Conservation (phyloP, 23 tunicate species). For the Trididemnum miniatum region DNA sequence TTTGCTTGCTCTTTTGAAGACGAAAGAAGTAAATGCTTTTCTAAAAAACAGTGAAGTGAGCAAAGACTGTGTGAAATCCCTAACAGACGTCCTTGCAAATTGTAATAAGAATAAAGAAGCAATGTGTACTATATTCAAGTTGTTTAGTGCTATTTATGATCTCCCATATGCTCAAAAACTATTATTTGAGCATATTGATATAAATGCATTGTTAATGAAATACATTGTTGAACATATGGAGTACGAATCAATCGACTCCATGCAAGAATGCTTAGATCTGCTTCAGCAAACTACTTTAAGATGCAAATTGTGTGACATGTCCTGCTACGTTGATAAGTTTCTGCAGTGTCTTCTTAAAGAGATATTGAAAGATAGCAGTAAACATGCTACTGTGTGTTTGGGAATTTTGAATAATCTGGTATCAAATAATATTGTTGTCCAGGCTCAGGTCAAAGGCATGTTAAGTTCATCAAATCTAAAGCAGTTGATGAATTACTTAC, state of each 20-base stretch:
- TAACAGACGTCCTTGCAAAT: conserved; percentile 26
- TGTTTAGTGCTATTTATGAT: conserved; percentile 22
- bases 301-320: conserved; percentile 9
- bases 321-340: conserved; percentile 34
- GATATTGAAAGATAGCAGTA: conserved; percentile 25
- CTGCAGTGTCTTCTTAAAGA: conserved; percentile 37
- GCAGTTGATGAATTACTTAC: conserved; percentile 48
- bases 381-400: conserved; percentile 34
- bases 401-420: conserved; percentile 62
- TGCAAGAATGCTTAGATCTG: conserved; percentile 13
- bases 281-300: conserved; percentile 47
- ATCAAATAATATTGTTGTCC: conserved; percentile 41
- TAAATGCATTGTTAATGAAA: background rate
- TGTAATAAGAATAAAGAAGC: conserved; percentile 19
- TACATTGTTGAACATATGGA: background rate
- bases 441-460: conserved; percentile 65
- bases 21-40: conserved; percentile 10
- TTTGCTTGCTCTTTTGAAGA: conserved; percentile 27
- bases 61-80: conserved; percentile 9
- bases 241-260: background rate
- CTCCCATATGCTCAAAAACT: conserved; percentile 6
- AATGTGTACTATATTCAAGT: conserved; percentile 37
- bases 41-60: conserved; percentile 15
- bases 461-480: conserved; percentile 16
- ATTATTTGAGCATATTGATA: background rate